Conservation (phyloP, 2,888 invertebrate genomes). For the Plutella xylostella region DNA sequence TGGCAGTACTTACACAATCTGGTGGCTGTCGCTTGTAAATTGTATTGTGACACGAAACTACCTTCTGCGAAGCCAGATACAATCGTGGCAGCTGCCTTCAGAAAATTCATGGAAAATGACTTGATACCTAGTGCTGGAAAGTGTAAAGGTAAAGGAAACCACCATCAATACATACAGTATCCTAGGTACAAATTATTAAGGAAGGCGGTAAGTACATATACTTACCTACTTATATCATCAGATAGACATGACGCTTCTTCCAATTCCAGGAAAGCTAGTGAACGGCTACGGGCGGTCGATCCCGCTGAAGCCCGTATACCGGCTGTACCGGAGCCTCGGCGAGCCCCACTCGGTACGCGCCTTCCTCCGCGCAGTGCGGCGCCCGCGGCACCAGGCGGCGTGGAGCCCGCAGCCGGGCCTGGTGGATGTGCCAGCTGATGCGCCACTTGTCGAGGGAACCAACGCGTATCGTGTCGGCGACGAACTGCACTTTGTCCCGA, state of each 20-base stretch:
- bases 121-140: constrained; percentile 48
- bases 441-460: constrained; percentile 31
- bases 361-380: constrained; percentile 41
- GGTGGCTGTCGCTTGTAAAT: constrained; percentile 56
- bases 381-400: constrained; percentile 28
- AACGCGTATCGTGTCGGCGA: constrained; percentile 46
- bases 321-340: constrained; percentile 50
- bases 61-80: constrained; percentile 49
- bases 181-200: no score
- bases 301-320: constrained; percentile 52
- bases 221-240: no score
- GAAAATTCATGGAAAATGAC: constrained; percentile 59
- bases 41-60: constrained; percentile 47
- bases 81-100: constrained; percentile 60
- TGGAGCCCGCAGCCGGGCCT: constrained; percentile 23
- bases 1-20: constrained; percentile 73
- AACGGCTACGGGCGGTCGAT: constrained; percentile 41
- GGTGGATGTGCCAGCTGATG: constrained; percentile 27
- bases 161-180: no score
- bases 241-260: no score
- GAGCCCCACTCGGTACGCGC: constrained; percentile 55
- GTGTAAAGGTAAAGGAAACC: constrained; percentile 61
- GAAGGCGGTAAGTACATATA: no score
- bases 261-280: constrained; percentile 35
- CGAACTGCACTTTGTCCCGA: constrained; percentile 37